Evolutionary conservation across 2,888 invertebrate species (phyloP).

Genomic region (Conops quadrifasciatus): DNA sequence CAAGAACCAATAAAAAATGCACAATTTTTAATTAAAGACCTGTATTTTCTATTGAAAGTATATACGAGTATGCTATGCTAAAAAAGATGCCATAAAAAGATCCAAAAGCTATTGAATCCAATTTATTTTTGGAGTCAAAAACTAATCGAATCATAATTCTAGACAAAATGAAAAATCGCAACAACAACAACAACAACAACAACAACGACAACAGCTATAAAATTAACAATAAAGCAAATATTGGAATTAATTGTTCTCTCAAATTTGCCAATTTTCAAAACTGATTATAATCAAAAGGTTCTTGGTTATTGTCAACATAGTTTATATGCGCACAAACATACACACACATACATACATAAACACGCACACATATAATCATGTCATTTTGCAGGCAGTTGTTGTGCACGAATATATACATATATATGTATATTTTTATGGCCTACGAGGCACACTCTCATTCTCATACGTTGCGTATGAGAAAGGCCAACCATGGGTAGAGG

Average conservation of each 20-base stretch:
- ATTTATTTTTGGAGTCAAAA: neutral
- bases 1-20: too few relatives aligned
- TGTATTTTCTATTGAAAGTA: too few relatives aligned
- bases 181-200: slow-evolving; percentile 6
- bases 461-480: too few relatives aligned
- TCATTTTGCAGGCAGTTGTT: slow-evolving; percentile 13
- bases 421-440: too few relatives aligned
- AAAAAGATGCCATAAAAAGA: too few relatives aligned
- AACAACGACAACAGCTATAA: neutral
- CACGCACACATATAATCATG: slow-evolving; percentile 18
- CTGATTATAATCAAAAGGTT: neutral
- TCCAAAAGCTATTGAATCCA: neutral
- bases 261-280: slow-evolving; percentile 29
- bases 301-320: neutral
- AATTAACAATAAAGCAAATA: neutral
- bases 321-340: slow-evolving; percentile 10
- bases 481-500: too few relatives aligned
- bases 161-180: neutral
- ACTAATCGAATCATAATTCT: neutral
- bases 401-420: too few relatives aligned
- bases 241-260: slow-evolving; percentile 1
- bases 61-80: too few relatives aligned
- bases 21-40: too few relatives aligned
- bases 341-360: slow-evolving; percentile 20
- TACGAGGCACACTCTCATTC: too few relatives aligned